phyloP scores from a whole-genome alignment of 2,888 invertebrate genomes.

The Tricholauxania praeusta region DNA sequence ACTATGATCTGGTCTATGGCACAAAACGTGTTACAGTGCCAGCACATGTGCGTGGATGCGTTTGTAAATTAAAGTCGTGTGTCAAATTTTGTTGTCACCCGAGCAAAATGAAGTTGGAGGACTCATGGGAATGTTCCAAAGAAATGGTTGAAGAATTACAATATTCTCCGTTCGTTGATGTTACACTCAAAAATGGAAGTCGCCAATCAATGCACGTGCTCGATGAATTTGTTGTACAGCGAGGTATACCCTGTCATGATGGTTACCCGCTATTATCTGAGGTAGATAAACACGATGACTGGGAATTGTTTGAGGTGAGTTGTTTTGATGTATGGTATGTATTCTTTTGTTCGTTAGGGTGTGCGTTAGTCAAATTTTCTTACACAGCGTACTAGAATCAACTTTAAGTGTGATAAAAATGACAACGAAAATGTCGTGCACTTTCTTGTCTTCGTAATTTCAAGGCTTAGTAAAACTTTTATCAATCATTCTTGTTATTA shows the following conservation, averaged over 20 bases:
- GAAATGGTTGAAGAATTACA: constrained; percentile 30
- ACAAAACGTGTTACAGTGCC: constrained; percentile 25
- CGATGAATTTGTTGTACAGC: constrained; percentile 41
- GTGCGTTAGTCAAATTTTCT: too few species aligned
- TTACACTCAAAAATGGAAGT: constrained; percentile 32
- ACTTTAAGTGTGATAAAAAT: too few species aligned
- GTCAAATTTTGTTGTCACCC: constrained; percentile 55
- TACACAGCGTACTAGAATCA: too few species aligned
- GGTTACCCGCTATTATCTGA: constrained; percentile 56
- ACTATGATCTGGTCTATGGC: constrained; percentile 45
- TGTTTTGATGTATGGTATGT: constrained; percentile 8
- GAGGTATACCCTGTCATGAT: constrained; percentile 47
- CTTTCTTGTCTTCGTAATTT: too few species aligned
- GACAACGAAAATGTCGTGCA: too few species aligned
- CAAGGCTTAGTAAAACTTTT: too few species aligned
- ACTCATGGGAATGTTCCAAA: constrained; percentile 18
- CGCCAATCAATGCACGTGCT: constrained; percentile 32
- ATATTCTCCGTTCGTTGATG: constrained; percentile 31
- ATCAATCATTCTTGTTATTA: too few species aligned
- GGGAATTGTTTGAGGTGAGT: constrained; percentile 54
- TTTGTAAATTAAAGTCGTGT: constrained; percentile 53
- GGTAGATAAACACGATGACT: constrained; percentile 49
- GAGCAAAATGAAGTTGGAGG: constrained; percentile 1
- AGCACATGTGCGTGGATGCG: constrained; percentile 55
- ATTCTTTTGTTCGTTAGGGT: neutral